phyloP scores from a whole-genome alignment of 64 coral and sea anemone genomes.

The Actinia tenebrosa region DNA sequence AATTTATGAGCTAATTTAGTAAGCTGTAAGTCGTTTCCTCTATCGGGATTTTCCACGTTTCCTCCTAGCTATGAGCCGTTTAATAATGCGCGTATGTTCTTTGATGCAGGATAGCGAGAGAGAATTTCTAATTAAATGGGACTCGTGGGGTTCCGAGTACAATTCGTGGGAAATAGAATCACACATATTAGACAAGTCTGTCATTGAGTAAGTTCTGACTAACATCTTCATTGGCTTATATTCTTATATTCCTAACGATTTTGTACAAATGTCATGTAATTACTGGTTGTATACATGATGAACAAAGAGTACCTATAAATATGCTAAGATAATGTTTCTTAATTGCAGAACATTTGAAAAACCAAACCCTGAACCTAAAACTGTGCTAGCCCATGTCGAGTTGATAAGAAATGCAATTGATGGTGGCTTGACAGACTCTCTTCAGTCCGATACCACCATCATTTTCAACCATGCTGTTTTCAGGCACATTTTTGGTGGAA shows the following conservation, averaged over 20 bases:
- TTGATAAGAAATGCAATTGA: background rate
- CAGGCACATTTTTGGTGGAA: background rate
- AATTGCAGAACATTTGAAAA: conserved; percentile 8
- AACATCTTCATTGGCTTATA: conserved; percentile 2
- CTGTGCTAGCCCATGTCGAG: background rate
- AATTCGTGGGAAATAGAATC: conserved; percentile 1
- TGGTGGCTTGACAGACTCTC: background rate
- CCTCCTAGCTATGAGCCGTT: too few species aligned
- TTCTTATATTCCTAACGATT: background rate
- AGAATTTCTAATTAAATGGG: background rate
- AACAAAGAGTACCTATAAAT: background rate
- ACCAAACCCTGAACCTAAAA: background rate
- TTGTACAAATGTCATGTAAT: background rate
- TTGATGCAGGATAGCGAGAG: background rate
- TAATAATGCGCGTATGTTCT: background rate
- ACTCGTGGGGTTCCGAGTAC: background rate
- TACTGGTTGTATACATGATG: background rate
- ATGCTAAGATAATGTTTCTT: background rate
- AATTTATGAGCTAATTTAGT: background rate
- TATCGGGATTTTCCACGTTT: too few species aligned
- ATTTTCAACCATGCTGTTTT: background rate
- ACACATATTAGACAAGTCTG: background rate
- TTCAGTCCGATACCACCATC: background rate
- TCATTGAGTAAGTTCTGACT: background rate
- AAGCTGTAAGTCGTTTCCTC: background rate